Evolutionary conservation across 2,797 vertebrate species (phyloP), one percentile per base, ranked within the genome.

Genomic region (Semaprochilodus insignis): DNA sequence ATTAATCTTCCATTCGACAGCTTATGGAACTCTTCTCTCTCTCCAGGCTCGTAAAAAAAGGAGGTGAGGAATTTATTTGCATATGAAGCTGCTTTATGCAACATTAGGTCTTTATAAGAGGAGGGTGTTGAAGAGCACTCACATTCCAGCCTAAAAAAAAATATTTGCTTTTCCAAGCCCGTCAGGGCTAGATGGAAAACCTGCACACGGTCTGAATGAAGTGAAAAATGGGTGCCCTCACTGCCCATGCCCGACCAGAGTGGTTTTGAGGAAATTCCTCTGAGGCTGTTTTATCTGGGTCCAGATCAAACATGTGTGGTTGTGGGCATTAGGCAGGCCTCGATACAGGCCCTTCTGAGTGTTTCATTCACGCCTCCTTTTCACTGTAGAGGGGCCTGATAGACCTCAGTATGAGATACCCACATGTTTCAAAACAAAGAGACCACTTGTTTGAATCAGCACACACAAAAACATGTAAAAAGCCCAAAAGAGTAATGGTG

Each of bases 11-110:
- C 5, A 63, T 82, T 76, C 27, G n/a, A 80, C 60, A 80, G 83
- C 54, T 17, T 44, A 60, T 40, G 62, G 66, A 83, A 85, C 81
- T 77, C 52, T 71, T 71, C 63, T 69, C 66, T 52, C 69, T 80
- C 73, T 80, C 23, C 21, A 34, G 72, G 55, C 66, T 52, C 74
- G 7, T 80, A 85, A 81, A 85, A 31, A 48, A 86, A 19, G 72
- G 51, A 83, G 60, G 72, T 85, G 73, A 72, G 78, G 70, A 88
- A 85, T 84, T 88, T 85, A 85, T 72, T 81, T 83, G 77, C 66
- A 84, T 76, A 82, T 81, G 75, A 85, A 85, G 74, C 69, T 81
- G 21, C 34, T 82, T 74, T 76, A 84, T 75, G 57, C 80, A 77
- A 54, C 80, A 69, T 66, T 71, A 59, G 27, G 36, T 48, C 73